Percentiles rank a stretch among this genome's conserved stretches.
Evolutionary conservation across 2,888 invertebrate genomes (phyloP).

Genomic region (Agrotis exclamationis): DNA sequence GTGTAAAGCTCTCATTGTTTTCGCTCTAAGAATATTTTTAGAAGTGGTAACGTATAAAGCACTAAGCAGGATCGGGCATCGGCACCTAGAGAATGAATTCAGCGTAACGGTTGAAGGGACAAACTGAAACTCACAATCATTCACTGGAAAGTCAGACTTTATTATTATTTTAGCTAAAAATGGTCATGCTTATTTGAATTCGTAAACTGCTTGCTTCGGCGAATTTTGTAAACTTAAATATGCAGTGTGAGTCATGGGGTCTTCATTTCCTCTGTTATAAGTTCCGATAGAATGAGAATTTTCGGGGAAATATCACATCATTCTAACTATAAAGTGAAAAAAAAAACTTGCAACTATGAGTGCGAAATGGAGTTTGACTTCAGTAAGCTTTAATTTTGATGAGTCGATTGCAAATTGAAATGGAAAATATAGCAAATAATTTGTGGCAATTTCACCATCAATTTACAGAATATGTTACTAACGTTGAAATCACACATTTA

Average conservation of each 20-base stretch:
- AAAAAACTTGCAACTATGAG: neutral
- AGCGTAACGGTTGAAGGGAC: slow-evolving; percentile 32
- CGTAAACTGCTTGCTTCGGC: slow-evolving; percentile 41
- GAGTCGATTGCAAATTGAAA: neutral
- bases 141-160: slow-evolving; percentile 44
- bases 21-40: slow-evolving; percentile 49
- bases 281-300: slow-evolving; percentile 19
- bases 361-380: neutral
- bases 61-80: slow-evolving; percentile 34
- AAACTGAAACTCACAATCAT: slow-evolving; percentile 38
- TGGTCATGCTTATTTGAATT: slow-evolving; percentile 57
- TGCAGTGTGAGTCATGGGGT: slow-evolving; percentile 45
- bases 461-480: neutral
- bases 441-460: neutral
- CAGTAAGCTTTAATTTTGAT: neutral
- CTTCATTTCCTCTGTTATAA: slow-evolving; percentile 43
- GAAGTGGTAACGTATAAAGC: slow-evolving; percentile 43
- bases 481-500: no score
- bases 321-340: neutral
- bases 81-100: slow-evolving; percentile 38
- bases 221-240: slow-evolving; percentile 51
- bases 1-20: slow-evolving; percentile 45
- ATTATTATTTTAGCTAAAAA: slow-evolving; percentile 52
- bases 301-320: neutral
- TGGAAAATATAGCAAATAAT: neutral